These are phyloP conservation scores for Agapetus fuscipes DNA, from an alignment of 2,888 invertebrate genomes.

Conservation along the genomic window DNA sequence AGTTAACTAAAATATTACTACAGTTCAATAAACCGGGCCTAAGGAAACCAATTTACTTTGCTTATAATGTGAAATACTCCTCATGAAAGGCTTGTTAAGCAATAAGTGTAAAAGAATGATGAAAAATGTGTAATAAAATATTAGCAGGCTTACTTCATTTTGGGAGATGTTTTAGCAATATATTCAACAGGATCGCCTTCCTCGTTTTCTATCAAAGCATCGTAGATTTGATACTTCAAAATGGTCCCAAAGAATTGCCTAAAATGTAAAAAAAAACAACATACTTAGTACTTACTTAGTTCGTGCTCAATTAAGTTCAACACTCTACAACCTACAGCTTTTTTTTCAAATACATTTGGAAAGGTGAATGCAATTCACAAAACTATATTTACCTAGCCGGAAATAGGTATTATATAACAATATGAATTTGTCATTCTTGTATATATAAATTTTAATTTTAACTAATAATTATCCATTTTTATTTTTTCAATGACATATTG, in stretches of 20 bases:
- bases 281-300: neutral
- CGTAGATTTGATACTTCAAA: conserved; percentile 48
- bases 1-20: too few species aligned
- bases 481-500: neutral
- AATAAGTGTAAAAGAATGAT: too few species aligned
- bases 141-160: conserved; percentile 40
- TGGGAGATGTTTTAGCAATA: conserved; percentile 30
- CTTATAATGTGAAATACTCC: too few species aligned
- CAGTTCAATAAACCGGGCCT: too few species aligned
- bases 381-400: too few species aligned
- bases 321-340: neutral
- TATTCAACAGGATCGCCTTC: conserved; percentile 38
- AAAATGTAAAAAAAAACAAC: conserved; percentile 24
- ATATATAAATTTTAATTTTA: neutral
- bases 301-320: too few species aligned
- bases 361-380: too few species aligned
- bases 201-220: conserved; percentile 40
- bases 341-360: too few species aligned
- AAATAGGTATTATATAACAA: neutral
- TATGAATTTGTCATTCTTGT: neutral
- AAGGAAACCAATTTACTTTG: too few species aligned
- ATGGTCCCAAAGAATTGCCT: conserved; percentile 49
- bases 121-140: too few species aligned
- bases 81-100: too few species aligned
- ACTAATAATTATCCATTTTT: neutral